Conservation (phyloP, 2,797 vertebrate genomes). For the Botia almorhae region DNA sequence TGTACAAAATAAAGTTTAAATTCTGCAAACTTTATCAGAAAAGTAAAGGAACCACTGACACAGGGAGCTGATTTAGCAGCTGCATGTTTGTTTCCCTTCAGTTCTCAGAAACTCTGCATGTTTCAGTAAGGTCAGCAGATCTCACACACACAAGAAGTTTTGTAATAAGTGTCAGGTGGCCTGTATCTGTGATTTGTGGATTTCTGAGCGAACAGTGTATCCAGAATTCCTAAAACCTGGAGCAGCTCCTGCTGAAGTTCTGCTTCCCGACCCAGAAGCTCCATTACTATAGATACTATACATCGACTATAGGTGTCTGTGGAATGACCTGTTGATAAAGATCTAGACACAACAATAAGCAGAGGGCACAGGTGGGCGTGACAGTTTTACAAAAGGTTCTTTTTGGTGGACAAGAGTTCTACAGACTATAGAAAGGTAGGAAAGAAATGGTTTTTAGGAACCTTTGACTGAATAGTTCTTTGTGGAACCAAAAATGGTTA, state of each 20-base stretch:
- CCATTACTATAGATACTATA: slow-evolving; percentile 88
- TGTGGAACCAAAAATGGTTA: no score
- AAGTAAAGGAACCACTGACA: neutral
- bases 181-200: slow-evolving; percentile 44
- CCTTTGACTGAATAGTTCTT: no score
- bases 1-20: slow-evolving; percentile 40
- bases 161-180: slow-evolving; percentile 21
- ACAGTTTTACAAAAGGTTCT: no score
- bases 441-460: no score
- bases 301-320: slow-evolving; percentile 88
- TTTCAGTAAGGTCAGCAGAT: slow-evolving; percentile 13
- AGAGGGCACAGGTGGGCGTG: no score
- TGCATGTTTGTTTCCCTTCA: no score
- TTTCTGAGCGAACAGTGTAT: slow-evolving; percentile 86
- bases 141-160: neutral
- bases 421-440: no score
- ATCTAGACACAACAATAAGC: no score
- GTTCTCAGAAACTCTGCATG: neutral
- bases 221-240: slow-evolving; percentile 95
- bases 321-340: slow-evolving; percentile 88
- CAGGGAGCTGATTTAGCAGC: neutral
- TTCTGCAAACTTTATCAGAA: slow-evolving; percentile 9
- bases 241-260: slow-evolving; percentile 90
- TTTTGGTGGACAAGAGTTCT: neutral
- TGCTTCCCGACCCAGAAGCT: slow-evolving; percentile 87